Evolutionary conservation across 2,888 invertebrate genomes (phyloP), one percentile per base, ranked within the genome.

Genomic region (Epirrhoe alternata): DNA sequence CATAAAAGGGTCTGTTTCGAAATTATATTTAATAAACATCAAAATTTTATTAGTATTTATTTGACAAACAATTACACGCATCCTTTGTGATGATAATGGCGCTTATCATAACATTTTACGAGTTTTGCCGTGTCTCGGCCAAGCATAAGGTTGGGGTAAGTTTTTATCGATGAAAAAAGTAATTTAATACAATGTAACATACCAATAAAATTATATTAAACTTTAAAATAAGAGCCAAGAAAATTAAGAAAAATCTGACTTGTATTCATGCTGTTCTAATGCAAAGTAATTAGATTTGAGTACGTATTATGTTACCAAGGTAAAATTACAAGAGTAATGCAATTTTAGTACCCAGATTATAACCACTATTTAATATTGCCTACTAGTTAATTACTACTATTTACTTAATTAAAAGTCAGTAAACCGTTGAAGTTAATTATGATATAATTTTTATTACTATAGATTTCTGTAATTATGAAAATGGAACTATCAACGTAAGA

Each of bases 51-150:
- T 92, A 88, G 80, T 90, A 92, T 92, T 93, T 92, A 93, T 93
- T 91, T 92, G 92, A 93, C 92, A 92, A 92, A 92, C 91, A 93
- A 92, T 92, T 90, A 92, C 88, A 89, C 86, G 90, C 86, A 85
- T 88, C 91, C 85, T 91, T 93, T 93, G 92, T 91, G 90, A 91
- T 92, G 87, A 87, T 90, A 91, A 92, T 92, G 87, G 89, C 76
- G 81, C 83, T 88, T 90, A 91, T 90, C 92, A 82, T 87, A 88
- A 89, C 82, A 83, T 90, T 92, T 92, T 92, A 92, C 80, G 92
- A 86, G 80, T 64, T 67, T 63, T 12, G 63, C 81, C 76, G 70
- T 78, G 75, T 77, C 75, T 77, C 76, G 77, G 73, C 69, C 68
- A 50, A 16, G 62, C 12, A 52, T 84, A 87, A 86, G 78, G 89